phyloP scores from a whole-genome alignment of 2,113 vertebrate species.

The Cairina moschata region DNA sequence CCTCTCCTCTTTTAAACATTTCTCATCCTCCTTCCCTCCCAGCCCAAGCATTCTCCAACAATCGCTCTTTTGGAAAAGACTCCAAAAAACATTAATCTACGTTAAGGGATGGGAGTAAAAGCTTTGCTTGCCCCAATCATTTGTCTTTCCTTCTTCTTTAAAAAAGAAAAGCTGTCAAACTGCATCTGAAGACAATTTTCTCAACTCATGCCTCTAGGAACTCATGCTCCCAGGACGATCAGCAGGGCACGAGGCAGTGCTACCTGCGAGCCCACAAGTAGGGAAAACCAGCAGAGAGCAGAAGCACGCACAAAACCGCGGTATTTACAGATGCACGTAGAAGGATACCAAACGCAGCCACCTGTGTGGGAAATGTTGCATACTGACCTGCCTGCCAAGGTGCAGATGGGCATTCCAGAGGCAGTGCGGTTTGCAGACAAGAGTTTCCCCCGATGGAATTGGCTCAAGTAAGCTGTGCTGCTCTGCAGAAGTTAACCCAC shows the following conservation, averaged over 20 bases:
- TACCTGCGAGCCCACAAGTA: background rate
- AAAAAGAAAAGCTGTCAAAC: background rate
- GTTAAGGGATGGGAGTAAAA: background rate
- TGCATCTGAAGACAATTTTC: background rate
- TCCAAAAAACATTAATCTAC: background rate
- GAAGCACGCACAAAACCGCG: background rate
- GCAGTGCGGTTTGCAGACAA: background rate
- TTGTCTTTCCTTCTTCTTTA: background rate
- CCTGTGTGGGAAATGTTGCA: background rate
- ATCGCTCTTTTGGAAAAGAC: background rate
- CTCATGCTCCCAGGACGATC: background rate
- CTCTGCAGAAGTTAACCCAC: background rate
- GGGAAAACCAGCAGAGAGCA: background rate
- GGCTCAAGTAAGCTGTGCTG: background rate
- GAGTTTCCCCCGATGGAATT: fast-evolving
- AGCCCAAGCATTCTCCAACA: background rate
- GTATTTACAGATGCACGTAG: background rate
- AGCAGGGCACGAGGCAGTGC: background rate
- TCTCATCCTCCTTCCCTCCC: background rate
- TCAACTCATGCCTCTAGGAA: background rate
- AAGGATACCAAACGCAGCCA: background rate
- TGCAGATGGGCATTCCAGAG: background rate
- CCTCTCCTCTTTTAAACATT: background rate
- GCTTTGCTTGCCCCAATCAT: background rate
- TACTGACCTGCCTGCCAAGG: background rate